Percentiles rank a stretch among this genome's conserved stretches.
phyloP scores from a whole-genome alignment of 1,140 invertebrate species.

The Scaptomyza hsui region DNA sequence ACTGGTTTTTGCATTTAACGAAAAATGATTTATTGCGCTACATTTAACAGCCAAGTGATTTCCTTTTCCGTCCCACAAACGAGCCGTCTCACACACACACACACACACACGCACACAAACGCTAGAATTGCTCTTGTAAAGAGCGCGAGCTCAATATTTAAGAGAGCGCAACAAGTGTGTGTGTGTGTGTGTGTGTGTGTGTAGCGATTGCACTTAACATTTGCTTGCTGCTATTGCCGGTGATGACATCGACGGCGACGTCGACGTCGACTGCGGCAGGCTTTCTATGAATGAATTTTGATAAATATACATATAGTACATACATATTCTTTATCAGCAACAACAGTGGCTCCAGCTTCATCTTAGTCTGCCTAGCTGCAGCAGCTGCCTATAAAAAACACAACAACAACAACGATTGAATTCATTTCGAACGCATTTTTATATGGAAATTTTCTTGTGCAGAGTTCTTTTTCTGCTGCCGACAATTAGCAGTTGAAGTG shows the following conservation, averaged over 20 bases:
- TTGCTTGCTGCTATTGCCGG: slow-evolving; percentile 38
- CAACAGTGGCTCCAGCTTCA: slow-evolving; percentile 22
- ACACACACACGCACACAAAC: background rate
- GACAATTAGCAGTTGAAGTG: slow-evolving; percentile 80
- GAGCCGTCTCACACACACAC: slow-evolving; percentile 1
- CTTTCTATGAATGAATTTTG: slow-evolving; percentile 79
- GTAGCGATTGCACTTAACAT: slow-evolving; percentile 31
- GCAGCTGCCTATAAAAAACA: slow-evolving; percentile 36
- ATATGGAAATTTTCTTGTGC: slow-evolving; percentile 64
- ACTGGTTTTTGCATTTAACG: slow-evolving; percentile 57
- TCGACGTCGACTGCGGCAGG: slow-evolving; percentile 11
- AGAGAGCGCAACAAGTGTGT: slow-evolving; percentile 62
- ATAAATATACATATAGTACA: slow-evolving; percentile 69
- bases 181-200: background rate
- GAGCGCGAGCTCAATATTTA: slow-evolving; percentile 36
- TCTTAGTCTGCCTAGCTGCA: slow-evolving; percentile 25
- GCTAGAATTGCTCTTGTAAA: background rate
- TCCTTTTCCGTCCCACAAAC: slow-evolving; percentile 62
- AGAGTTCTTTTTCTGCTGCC: slow-evolving; percentile 54
- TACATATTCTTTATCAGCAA: slow-evolving; percentile 67
- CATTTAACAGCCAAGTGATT: slow-evolving; percentile 55
- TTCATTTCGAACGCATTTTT: slow-evolving; percentile 43
- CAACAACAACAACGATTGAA: slow-evolving; percentile 22
- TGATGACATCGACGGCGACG: slow-evolving; percentile 12
- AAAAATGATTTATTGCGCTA: slow-evolving; percentile 34